These are phyloP conservation scores for Strigamia maritima DNA, from an alignment of 2,888 invertebrate genomes.

Conservation along the genomic window DNA sequence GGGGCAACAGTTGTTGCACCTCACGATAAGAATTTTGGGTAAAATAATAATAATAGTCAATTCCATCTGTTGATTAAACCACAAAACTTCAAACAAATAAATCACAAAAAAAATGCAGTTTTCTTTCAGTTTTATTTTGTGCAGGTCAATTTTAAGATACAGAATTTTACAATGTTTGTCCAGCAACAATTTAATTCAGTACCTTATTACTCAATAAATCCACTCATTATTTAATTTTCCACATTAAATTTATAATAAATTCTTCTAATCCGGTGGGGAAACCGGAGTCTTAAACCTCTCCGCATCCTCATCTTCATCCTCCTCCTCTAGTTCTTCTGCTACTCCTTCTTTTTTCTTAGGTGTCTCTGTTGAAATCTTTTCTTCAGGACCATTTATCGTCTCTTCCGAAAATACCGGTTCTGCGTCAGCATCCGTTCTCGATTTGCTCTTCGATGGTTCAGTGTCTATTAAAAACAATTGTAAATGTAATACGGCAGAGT, in stretches of 20 bases:
- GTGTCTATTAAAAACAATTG: not conserved
- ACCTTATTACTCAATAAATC: not conserved
- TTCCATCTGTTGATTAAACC: not conserved
- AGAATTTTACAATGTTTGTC: not conserved
- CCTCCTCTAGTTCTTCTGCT: not conserved
- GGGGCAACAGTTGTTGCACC: not conserved
- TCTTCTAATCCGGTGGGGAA: not conserved
- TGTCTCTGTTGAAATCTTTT: not conserved
- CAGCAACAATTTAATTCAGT: not conserved
- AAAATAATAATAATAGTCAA: not conserved
- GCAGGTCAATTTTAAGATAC: too few species aligned
- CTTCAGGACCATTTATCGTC: not conserved
- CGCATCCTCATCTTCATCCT: not conserved
- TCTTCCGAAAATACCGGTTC: not conserved
- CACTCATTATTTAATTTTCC: too few species aligned
- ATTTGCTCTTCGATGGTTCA: not conserved
- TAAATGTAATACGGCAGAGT: too few species aligned
- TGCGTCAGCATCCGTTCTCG: not conserved
- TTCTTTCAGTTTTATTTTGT: too few species aligned
- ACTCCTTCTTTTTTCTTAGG: not conserved
- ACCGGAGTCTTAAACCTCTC: not conserved
- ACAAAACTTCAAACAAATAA: not conserved
- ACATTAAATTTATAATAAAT: not conserved
- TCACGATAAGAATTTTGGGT: not conserved
- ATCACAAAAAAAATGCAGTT: too few species aligned